phyloP scores from a whole-genome alignment of 2,797 vertebrate species.

The Sternarchorhynchus goeldii region DNA sequence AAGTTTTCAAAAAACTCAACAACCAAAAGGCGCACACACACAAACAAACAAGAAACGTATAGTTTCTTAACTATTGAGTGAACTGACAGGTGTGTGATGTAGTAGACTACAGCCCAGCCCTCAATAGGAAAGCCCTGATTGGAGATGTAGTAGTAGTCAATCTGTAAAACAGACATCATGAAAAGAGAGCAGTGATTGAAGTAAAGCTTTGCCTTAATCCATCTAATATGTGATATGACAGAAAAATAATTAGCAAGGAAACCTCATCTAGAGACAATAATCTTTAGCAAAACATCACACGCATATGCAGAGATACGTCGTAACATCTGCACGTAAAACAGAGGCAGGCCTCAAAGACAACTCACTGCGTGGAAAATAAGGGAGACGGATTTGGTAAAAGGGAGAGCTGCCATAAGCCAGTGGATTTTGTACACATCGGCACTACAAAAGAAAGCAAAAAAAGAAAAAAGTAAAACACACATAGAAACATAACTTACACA shows the following conservation, averaged over 20 bases:
- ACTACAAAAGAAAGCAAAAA: conserved; percentile 58
- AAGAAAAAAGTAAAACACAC: neutral
- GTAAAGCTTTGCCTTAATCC: neutral
- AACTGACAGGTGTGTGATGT: conserved; percentile 86
- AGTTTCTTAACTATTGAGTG: neutral
- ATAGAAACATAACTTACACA: neutral
- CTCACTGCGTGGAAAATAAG: conserved; percentile 84
- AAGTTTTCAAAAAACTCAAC: neutral
- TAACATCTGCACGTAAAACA: neutral
- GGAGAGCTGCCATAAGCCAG: conserved; percentile 87
- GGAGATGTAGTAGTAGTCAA: conserved; percentile 89
- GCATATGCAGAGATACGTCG: neutral
- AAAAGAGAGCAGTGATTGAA: neutral
- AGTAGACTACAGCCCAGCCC: conserved; percentile 90
- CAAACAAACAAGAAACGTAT: neutral
- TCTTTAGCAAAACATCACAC: neutral
- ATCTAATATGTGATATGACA: too few species aligned
- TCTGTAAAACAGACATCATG: conserved; percentile 69
- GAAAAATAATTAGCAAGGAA: too few species aligned
- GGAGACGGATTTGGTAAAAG: conserved; percentile 86
- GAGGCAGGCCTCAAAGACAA: conserved; percentile 31
- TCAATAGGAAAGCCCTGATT: conserved; percentile 86
- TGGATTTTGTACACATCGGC: conserved; percentile 87
- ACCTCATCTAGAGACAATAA: neutral
- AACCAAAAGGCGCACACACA: neutral